Base-by-base conservation (phyloP, 2,888 invertebrate species). In the Platycnemis pennipes region DNA sequence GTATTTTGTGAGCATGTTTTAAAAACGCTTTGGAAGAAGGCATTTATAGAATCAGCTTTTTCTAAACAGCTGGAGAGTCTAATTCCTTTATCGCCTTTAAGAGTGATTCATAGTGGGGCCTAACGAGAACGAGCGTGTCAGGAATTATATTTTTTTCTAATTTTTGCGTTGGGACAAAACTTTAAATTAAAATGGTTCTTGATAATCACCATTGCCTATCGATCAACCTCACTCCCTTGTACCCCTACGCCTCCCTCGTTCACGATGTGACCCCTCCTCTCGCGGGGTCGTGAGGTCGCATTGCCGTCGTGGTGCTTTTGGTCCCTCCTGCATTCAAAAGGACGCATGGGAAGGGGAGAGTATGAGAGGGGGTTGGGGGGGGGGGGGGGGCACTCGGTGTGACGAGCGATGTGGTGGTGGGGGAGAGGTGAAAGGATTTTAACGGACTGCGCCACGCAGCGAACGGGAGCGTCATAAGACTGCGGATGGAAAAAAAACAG, bases 401-500 rank as follows among this genome's bases (percentile, higher is more conserved):
- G 53, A 53, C 53, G 53, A 53, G 53, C 63, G 63, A 5, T n/a
- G 63, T n/a, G 63, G n/a, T 63, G 63, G 63, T 5, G 63, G 37
- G 37, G 26, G 69, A 37, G 77, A 77, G 16, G 77, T 1, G 77
- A 37, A 77, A 37, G 31, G 77, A 37, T 77, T 37, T 31, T 77
- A 37, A 37, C n/a, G 77, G 77, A 77, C 77, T 77, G 77, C 77
- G 77, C 31, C 77, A 77, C 77, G 77, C 77, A 37, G 77, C 31
- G 37, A 37, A 13, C 11, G 37, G 77, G n/a, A 22, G 42, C 91
- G 91, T 91, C 91, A 63, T 69, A 69, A 63, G 91, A 91, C 91
- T 91, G 91, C 42, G 91, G 91, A 56, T 53, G 63, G 69, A 91
- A 91, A 91, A 56, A 91, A 89, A 63, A 77, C 13, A 77, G 77